phyloP scores from a whole-genome alignment of 1,140 invertebrate species.

The Philopotamus ludificatus region DNA sequence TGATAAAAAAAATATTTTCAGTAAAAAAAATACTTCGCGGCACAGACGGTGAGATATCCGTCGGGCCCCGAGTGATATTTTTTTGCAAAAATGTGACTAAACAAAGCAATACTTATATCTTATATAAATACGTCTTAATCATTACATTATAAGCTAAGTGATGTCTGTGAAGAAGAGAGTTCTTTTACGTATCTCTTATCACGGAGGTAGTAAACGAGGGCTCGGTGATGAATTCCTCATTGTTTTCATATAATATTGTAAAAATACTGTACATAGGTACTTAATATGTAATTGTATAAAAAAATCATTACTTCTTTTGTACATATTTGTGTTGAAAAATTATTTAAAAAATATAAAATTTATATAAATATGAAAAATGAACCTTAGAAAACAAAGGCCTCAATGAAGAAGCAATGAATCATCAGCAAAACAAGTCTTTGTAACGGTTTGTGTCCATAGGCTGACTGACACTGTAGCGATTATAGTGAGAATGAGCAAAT shows the following conservation, averaged over 20 bases:
- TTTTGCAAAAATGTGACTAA: slow-evolving; percentile 65
- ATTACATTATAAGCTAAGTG: slow-evolving; percentile 38
- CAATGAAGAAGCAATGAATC: slow-evolving; percentile 15
- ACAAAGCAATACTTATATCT: slow-evolving; percentile 68
- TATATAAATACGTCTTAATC: slow-evolving; percentile 55
- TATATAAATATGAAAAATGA: slow-evolving; percentile 29
- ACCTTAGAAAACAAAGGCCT: slow-evolving; percentile 25
- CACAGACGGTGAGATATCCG: slow-evolving; percentile 7
- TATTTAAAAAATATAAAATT: slow-evolving; percentile 38
- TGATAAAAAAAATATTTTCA: slow-evolving; percentile 29
- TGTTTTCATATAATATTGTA: slow-evolving; percentile 37
- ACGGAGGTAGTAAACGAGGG: slow-evolving; percentile 28
- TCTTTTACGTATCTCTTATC: slow-evolving; percentile 32
- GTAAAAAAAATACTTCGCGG: slow-evolving; percentile 16
- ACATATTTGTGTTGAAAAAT: slow-evolving; percentile 42
- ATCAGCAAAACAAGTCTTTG: slow-evolving; percentile 16
- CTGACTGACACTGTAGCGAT: slow-evolving; percentile 14
- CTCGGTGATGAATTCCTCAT: slow-evolving; percentile 34
- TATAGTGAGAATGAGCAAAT: slow-evolving; percentile 13
- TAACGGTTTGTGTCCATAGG: slow-evolving; percentile 16
- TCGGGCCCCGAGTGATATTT: slow-evolving; percentile 68
- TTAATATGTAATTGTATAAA: slow-evolving; percentile 42
- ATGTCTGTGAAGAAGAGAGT: slow-evolving; percentile 35
- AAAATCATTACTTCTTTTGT: slow-evolving; percentile 40
- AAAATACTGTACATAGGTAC: slow-evolving; percentile 42